Conservation (phyloP, 1,140 invertebrate genomes). For the Sitodiplosis mosellana region DNA sequence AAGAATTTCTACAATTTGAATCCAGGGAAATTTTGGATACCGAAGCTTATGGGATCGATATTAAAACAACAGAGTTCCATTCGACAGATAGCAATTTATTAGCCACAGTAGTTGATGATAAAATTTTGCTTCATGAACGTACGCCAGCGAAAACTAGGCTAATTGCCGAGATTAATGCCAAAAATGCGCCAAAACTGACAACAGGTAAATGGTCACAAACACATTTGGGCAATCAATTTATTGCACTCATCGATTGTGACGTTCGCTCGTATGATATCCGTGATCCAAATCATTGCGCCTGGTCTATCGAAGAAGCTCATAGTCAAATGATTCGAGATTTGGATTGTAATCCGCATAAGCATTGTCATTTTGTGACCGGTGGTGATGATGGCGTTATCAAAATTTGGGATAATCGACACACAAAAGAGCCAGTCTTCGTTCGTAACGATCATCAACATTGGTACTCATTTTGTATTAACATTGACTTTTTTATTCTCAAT, state of each 20-base stretch:
- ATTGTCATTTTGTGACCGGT: conserved; percentile 82
- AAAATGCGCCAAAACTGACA: conserved; percentile 57
- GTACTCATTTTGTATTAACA: conserved; percentile 29
- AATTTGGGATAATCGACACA: conserved; percentile 88
- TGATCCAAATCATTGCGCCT: conserved; percentile 45
- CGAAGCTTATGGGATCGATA: conserved; percentile 28
- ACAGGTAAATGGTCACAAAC: conserved; percentile 89
- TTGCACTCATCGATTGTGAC: conserved; percentile 63
- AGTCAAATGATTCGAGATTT: conserved; percentile 74
- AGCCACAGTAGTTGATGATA: conserved; percentile 56
- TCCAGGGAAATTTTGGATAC: conserved; percentile 16
- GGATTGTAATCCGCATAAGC: conserved; percentile 93
- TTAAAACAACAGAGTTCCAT: conserved; percentile 70
- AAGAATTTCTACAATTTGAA: conserved; percentile 21
- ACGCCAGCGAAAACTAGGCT: conserved; percentile 22
- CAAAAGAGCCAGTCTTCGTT: conserved; percentile 54
- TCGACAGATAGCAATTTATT: conserved; percentile 52
- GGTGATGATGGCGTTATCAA: conserved; percentile 88
- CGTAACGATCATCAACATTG: conserved; percentile 89
- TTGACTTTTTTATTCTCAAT: too few species aligned
- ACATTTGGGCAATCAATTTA: conserved; percentile 63
- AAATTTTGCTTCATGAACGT: conserved; percentile 42
- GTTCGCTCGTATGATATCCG: conserved; percentile 78
- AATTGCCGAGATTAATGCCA: conserved; percentile 28
- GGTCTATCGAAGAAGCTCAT: conserved; percentile 74